These are phyloP conservation scores for Myathropa florea DNA, from an alignment of 2,888 invertebrate species.

Conservation along the genomic window DNA sequence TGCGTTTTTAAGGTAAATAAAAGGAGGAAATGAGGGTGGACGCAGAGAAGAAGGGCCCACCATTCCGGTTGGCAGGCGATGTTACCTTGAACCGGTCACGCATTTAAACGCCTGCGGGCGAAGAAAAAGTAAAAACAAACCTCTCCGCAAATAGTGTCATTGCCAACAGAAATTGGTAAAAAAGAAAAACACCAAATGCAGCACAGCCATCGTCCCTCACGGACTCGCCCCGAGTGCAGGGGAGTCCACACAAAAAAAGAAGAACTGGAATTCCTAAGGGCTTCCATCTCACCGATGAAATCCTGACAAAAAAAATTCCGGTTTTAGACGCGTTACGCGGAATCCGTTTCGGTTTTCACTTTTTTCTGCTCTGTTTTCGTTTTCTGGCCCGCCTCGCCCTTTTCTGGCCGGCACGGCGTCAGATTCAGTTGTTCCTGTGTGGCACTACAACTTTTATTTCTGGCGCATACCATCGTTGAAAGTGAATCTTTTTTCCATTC, in stretches of 20 bases:
- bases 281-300: background rate
- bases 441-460: conserved; percentile 25
- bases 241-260: background rate
- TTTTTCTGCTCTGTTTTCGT: background rate
- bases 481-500: conserved; percentile 48
- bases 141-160: conserved; percentile 17
- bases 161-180: background rate
- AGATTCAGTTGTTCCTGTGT: background rate
- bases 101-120: background rate
- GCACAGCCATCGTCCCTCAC: background rate
- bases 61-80: conserved; percentile 21
- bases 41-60: background rate
- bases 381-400: background rate
- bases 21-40: background rate
- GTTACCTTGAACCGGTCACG: conserved; percentile 47
- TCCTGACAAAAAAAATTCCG: conserved; percentile 1
- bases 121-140: background rate
- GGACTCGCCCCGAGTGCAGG: background rate
- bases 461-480: conserved; percentile 51
- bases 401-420: too few species aligned
- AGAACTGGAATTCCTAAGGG: conserved; percentile 9
- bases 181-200: background rate
- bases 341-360: background rate
- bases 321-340: conserved; percentile 18
- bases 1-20: conserved; percentile 21